Percentiles rank a stretch among this genome's conserved stretches.
These are phyloP conservation scores for Aphaenogaster ashmeadi DNA, from an alignment of 1,140 invertebrate species.

Conservation along the genomic window DNA sequence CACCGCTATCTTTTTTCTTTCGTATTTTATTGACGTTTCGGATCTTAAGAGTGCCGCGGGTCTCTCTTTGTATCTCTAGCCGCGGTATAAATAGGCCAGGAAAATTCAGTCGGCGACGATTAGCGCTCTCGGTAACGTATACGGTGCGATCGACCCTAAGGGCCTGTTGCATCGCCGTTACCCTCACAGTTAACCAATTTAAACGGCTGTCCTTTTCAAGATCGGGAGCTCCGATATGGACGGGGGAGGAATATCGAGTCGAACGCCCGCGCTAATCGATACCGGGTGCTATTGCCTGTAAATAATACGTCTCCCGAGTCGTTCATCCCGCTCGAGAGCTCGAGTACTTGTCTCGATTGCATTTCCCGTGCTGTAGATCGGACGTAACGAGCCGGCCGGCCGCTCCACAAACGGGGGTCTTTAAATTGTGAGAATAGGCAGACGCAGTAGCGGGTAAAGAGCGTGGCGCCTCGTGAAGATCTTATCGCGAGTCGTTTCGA, in stretches of 20 bases:
- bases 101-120: slow-evolving; percentile 50
- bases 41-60: not conserved
- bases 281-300: not conserved
- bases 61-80: not conserved
- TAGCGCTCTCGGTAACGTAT: slow-evolving; percentile 23
- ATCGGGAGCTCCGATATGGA: slow-evolving; percentile 6
- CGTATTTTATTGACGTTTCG: not conserved
- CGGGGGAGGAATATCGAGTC: not conserved
- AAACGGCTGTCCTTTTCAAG: slow-evolving; percentile 42
- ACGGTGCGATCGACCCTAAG: slow-evolving; percentile 25
- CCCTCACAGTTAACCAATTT: slow-evolving; percentile 3
- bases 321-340: slow-evolving; percentile 1
- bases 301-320: slow-evolving; percentile 39
- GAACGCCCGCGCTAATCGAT: slow-evolving; percentile 23
- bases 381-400: not conserved
- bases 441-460: not conserved
- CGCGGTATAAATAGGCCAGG: slow-evolving; percentile 38
- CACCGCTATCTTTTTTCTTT: not conserved
- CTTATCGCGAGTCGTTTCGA: not conserved
- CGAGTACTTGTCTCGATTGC: slow-evolving; percentile 25
- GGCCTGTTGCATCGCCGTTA: slow-evolving; percentile 20
- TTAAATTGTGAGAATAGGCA: not conserved
- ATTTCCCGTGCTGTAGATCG: not conserved
- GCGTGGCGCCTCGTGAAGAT: not conserved
- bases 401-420: not conserved